Percentiles rank a stretch among this genome's conserved stretches.
These are phyloP conservation scores for Atherinosoma microstoma DNA, from an alignment of 2,797 vertebrate genomes.

Conservation along the genomic window DNA sequence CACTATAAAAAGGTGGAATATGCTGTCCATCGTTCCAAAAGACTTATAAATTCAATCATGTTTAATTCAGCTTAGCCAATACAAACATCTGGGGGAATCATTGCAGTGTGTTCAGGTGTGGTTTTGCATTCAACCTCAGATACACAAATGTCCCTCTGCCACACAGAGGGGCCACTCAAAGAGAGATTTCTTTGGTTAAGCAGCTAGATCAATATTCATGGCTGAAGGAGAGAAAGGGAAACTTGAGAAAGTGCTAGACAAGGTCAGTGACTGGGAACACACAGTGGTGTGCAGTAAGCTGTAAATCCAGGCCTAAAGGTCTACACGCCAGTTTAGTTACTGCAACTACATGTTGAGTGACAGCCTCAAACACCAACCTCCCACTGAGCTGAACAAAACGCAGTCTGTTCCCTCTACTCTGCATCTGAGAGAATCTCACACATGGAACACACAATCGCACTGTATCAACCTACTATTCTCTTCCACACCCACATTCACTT, in stretches of 20 bases:
- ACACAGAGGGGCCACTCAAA: slow-evolving; percentile 8
- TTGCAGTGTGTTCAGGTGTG: slow-evolving; percentile 7
- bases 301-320: slow-evolving; percentile 63
- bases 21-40: neutral
- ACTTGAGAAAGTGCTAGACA: slow-evolving; percentile 15
- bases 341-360: slow-evolving; percentile 70
- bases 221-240: slow-evolving; percentile 9
- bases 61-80: slow-evolving; percentile 23
- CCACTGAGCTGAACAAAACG: slow-evolving; percentile 67
- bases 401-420: slow-evolving; percentile 62
- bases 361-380: slow-evolving; percentile 59
- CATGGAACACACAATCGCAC: slow-evolving; percentile 35
- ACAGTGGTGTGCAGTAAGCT: slow-evolving; percentile 18
- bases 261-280: slow-evolving; percentile 33
- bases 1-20: neutral
- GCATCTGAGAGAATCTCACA: slow-evolving; percentile 38
- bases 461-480: slow-evolving; percentile 49
- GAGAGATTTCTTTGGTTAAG: slow-evolving; percentile 14
- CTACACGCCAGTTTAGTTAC: slow-evolving; percentile 50
- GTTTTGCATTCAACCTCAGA: slow-evolving; percentile 24
- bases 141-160: neutral
- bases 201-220: slow-evolving; percentile 27
- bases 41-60: slow-evolving; percentile 7
- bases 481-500: slow-evolving; percentile 30
- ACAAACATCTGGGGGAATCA: slow-evolving; percentile 13